Base-by-base conservation (phyloP, 2,113 vertebrate species). In the Archilochus colubris region DNA sequence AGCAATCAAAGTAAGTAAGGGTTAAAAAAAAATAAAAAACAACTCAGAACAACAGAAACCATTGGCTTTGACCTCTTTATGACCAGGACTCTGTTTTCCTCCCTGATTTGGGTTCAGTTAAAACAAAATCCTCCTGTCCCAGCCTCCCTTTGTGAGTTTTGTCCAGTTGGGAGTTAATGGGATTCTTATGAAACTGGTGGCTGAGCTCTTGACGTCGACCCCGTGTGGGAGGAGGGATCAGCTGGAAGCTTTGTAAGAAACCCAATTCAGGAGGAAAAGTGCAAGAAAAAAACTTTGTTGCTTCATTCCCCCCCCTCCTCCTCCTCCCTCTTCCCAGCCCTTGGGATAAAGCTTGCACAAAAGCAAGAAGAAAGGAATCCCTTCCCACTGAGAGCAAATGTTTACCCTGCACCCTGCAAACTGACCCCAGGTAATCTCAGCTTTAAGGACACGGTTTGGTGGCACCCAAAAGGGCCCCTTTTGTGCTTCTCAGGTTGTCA, bases 181-280 rank as follows among this genome's bases (percentile, higher is more conserved):
- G 79, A 55, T 92, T 91, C 44, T 88, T 94, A 91, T 94, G 94
- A 92, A 92, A 95, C 82, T 7, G 72, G 18, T 67, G 89, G 82
- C 72, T 5, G 1, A 24, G 3, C 4, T 4, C 55, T 91, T 91
- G 75, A 80, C 40, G 36, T 82, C 4, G 16, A 66, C 27, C 43
- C 67, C 18, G 75, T 54, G 89, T 89, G 87, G 96, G 93, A 95
- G 93, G 74, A 48, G 84, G 85, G 36, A 73, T 94, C 36, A 3
- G 30, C n/a, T 7, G 19, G 31, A 58, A 51, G 44, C 25, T 33
- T 33, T 59, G 24, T 28, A 30, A 86, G 44, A 68, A 95, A 80
- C 73, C 30, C 0, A 1, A 82, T 62, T 78, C 43, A 12, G 69
- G 2, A 44, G 62, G 72, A 36, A 80, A 87, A 78, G 9, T 53